Evolutionary conservation across 2,888 invertebrate species (phyloP), one percentile per base, ranked within the genome.

Genomic region (Blastobasis adustella): DNA sequence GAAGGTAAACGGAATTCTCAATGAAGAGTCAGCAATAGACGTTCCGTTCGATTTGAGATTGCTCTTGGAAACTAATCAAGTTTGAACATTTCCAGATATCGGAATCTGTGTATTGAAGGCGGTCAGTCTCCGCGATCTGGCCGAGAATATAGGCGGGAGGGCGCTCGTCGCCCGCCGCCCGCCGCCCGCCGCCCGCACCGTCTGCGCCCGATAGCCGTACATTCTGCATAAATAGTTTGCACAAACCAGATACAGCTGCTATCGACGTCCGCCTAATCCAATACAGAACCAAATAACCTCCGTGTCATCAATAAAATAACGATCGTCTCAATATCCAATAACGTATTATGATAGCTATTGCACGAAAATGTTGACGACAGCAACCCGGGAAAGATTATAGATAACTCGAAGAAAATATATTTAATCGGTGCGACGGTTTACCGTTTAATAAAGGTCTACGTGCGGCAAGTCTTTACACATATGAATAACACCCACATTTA

Each of bases 401-500:
- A 56, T 54, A 61, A 53, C 58, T 62, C 62, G 61, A 58, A 63
- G 60, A 49, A 63, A 63, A 59, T 56, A 62, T 63, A 62, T 54
- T 63, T 60, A 59, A 56, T 57, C 59, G 54, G 58, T 53, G 64
- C 63, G 58, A 62, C 23, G 23, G 23, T 23, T 23, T 23, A 23
- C 23, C 23, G 62, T 65, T 60, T 60, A 57, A 61, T 56, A 61
- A 53, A 58, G 62, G 65, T 66, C 63, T 67, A 67, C 65, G 65
- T 69, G 66, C 63, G 63, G 63, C 64, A 61, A 70, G 70, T 74
- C 67, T 74, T 77, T 74, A 73, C 72, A 75, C 72, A 72, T 76
- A 79, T 79, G 74, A 74, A 76, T 79, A 74, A 76, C 76, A 70
- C 68, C 71, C 69, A 69, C 78, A 73, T 76, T 79, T 76, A 77